Percentiles rank a stretch among this genome's conserved stretches.
These are phyloP conservation scores for Meriones psammophilus DNA, from an alignment of 2,797 vertebrate species.

Conservation along the genomic window DNA sequence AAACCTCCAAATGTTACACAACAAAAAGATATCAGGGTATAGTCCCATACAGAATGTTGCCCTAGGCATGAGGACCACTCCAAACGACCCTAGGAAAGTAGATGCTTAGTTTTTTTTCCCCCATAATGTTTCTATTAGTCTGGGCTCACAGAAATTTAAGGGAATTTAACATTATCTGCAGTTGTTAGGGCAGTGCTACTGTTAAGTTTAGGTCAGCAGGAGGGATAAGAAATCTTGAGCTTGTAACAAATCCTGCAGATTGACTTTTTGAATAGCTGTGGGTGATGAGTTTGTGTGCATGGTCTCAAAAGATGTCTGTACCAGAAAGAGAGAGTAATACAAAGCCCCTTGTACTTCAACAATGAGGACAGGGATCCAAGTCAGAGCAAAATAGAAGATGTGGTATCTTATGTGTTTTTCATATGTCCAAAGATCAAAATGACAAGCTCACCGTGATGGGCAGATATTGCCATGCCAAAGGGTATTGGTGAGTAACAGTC, in stretches of 20 bases:
- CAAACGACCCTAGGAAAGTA: not conserved
- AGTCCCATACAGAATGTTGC: not conserved
- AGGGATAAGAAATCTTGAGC: constrained; percentile 55
- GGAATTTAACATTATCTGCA: not conserved
- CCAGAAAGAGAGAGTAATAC: constrained; percentile 58
- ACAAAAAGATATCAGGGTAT: not conserved
- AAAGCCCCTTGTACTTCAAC: constrained; percentile 38
- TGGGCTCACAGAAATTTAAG: not conserved
- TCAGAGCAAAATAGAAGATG: constrained; percentile 25
- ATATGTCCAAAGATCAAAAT: constrained; percentile 61
- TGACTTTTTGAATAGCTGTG: constrained; percentile 71
- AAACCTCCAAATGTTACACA: not conserved
- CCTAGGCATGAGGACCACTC: not conserved
- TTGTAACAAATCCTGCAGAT: constrained; percentile 58
- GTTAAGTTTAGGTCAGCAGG: constrained; percentile 8
- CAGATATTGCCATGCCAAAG: not conserved
- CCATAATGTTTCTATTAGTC: not conserved
- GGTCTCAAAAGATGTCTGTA: constrained; percentile 70
- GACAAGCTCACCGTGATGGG: constrained; percentile 47
- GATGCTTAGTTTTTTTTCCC: not conserved
- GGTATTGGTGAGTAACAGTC: constrained; percentile 36
- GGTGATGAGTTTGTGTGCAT: constrained; percentile 73
- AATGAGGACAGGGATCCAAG: constrained; percentile 60
- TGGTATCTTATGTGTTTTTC: constrained; percentile 55
- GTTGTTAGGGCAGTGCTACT: not conserved